Percentiles rank a stretch among this genome's conserved stretches.
These are phyloP conservation scores for Caenorhabditis doughertyi DNA, from an alignment of 2,888 invertebrate genomes.

Conservation along the genomic window DNA sequence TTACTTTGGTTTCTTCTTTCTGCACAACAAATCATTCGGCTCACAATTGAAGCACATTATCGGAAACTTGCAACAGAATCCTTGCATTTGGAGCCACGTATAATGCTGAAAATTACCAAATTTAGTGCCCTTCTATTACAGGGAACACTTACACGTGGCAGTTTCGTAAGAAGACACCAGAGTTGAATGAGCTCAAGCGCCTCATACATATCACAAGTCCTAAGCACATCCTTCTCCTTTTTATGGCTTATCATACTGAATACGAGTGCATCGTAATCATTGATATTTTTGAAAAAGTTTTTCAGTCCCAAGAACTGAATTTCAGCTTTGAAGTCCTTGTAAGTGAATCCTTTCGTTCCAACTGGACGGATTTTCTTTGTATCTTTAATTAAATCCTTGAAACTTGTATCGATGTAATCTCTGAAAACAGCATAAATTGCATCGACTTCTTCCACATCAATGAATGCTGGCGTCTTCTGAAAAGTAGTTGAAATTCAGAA, in stretches of 20 bases:
- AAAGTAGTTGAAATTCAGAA: no score
- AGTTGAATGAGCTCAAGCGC: neutral
- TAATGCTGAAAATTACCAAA: no score
- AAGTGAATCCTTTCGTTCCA: neutral
- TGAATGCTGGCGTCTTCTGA: neutral
- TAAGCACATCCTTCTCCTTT: neutral
- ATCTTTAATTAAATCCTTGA: neutral
- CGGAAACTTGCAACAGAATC: no score
- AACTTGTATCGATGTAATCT: neutral
- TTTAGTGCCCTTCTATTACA: no score
- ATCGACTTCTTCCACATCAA: neutral
- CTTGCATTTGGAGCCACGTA: no score
- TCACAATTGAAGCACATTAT: no score
- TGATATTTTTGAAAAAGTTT: neutral
- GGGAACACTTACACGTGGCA: neutral
- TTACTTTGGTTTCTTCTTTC: no score
- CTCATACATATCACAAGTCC: neutral
- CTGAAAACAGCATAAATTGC: neutral
- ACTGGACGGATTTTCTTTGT: neutral
- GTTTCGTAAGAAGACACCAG: neutral
- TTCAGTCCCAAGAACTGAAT: neutral
- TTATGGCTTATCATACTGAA: neutral
- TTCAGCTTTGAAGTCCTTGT: neutral
- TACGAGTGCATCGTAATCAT: neutral
- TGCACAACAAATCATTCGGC: no score